Percentiles rank a stretch among this genome's conserved stretches.
phyloP scores from a whole-genome alignment of 2,888 invertebrate species.

The Idaea biselata region DNA sequence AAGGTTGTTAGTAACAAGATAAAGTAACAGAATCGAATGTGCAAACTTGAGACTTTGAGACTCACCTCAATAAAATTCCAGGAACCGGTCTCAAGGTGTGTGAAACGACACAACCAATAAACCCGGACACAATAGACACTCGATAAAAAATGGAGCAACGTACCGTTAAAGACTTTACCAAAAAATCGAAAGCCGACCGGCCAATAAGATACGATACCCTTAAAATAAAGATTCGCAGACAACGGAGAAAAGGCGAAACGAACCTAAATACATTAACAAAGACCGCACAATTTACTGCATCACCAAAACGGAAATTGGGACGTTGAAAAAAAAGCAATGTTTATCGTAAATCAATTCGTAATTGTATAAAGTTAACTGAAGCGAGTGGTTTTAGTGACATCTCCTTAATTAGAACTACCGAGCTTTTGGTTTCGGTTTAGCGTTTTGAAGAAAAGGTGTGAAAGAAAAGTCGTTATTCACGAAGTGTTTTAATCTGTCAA shows the following conservation, averaged over 20 bases:
- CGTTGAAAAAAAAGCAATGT: slow-evolving; percentile 32
- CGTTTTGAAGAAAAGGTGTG: background rate
- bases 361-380: slow-evolving; percentile 35
- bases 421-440: background rate
- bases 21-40: too few species aligned
- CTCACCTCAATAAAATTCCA: background rate
- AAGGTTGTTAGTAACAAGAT: too few species aligned
- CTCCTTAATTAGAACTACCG: background rate
- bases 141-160: slow-evolving; percentile 43
- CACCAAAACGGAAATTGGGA: slow-evolving; percentile 38
- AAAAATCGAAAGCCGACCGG: slow-evolving; percentile 49
- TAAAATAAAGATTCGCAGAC: slow-evolving; percentile 39
- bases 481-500: background rate
- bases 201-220: slow-evolving; percentile 54
- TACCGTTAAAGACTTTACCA: slow-evolving; percentile 57
- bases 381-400: background rate
- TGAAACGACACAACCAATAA: slow-evolving; percentile 22
- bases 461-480: background rate
- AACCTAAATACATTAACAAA: slow-evolving; percentile 42
- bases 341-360: slow-evolving; percentile 43
- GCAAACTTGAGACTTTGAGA: background rate
- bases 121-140: slow-evolving; percentile 18
- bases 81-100: background rate
- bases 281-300: slow-evolving; percentile 43
- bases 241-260: slow-evolving; percentile 54